Percentiles rank a stretch among this genome's conserved stretches.
Conservation (phyloP, 30 jellyfish, hydroid and myxozoan species). For the Pseudorhiza aurosa region DNA sequence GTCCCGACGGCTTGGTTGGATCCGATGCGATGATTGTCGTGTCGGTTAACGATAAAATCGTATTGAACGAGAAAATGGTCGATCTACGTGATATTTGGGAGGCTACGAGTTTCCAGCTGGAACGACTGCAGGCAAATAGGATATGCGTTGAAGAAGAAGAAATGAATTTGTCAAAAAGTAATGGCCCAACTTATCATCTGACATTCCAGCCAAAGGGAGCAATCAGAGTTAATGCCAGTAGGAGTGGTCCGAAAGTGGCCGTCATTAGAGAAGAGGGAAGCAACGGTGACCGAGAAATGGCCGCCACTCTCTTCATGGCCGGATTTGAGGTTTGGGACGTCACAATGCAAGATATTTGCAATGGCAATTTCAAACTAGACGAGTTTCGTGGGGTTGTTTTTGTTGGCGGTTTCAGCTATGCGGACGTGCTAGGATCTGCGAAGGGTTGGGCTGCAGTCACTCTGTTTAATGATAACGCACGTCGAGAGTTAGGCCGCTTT, state of each 20-base stretch:
- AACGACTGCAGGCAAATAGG: slow-evolving; percentile 72
- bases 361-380: slow-evolving; percentile 35
- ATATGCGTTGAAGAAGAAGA: slow-evolving; percentile 77
- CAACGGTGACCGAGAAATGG: slow-evolving; percentile 95
- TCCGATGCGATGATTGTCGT: slow-evolving; percentile 23
- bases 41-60: slow-evolving; percentile 31
- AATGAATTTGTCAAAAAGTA: slow-evolving; percentile 26
- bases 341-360: slow-evolving; percentile 79
- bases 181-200: slow-evolving; percentile 49
- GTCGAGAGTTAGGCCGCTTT: slow-evolving; percentile 70
- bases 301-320: slow-evolving; percentile 73
- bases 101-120: slow-evolving; percentile 84
- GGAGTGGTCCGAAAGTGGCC: slow-evolving; percentile 54
- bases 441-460: slow-evolving; percentile 94
- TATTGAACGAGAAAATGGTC: slow-evolving; percentile 52
- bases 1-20: slow-evolving; percentile 26
- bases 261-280: slow-evolving; percentile 93
- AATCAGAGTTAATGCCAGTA: neutral
- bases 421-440: slow-evolving; percentile 95
- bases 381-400: slow-evolving; percentile 81
- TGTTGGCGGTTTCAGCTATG: slow-evolving; percentile 95
- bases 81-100: slow-evolving; percentile 80
- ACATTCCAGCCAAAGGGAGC: slow-evolving; percentile 62
- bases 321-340: slow-evolving; percentile 92
- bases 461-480: slow-evolving; percentile 61